phyloP scores from a whole-genome alignment of 2,797 vertebrate genomes.

The Sebastes trivittatus region DNA sequence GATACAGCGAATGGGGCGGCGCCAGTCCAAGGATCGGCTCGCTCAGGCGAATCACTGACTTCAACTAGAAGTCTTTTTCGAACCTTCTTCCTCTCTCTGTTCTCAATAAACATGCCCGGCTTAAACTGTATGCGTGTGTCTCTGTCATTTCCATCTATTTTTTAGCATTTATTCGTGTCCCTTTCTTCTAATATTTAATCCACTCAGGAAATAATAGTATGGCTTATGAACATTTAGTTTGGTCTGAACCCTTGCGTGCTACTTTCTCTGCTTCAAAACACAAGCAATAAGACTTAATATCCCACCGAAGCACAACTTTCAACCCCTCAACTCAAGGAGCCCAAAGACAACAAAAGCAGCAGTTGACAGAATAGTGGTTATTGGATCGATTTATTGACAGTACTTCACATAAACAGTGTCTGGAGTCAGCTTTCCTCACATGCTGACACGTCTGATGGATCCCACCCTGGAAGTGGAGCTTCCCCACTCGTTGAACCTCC shows the following conservation, averaged over 20 bases:
- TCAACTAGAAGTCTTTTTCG: slow-evolving; percentile 45
- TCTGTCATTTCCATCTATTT: background rate
- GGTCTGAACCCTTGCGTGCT: background rate
- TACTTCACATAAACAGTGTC: slow-evolving; percentile 4
- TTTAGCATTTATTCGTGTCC: background rate
- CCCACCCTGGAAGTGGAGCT: slow-evolving; percentile 68
- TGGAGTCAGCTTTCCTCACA: slow-evolving; percentile 34
- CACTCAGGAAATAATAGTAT: background rate
- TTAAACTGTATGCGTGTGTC: slow-evolving; percentile 9
- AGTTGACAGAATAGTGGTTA: background rate
- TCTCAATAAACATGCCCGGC: slow-evolving; percentile 63
- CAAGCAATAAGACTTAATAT: background rate
- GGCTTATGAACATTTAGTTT: background rate
- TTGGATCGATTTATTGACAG: slow-evolving; percentile 29
- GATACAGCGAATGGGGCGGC: slow-evolving; percentile 69
- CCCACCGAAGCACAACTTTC: background rate
- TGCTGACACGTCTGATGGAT: slow-evolving; percentile 63
- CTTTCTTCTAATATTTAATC: background rate
- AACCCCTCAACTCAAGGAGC: background rate
- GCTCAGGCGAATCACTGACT: slow-evolving; percentile 67
- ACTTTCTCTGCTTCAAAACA: background rate
- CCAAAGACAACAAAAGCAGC: background rate
- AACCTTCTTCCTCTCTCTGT: slow-evolving; percentile 32
- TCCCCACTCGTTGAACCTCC: slow-evolving; percentile 72
- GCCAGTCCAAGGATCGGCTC: slow-evolving; percentile 66